phyloP scores from a whole-genome alignment of 2,113 vertebrate genomes.

The Nyctibius bracteatus region DNA sequence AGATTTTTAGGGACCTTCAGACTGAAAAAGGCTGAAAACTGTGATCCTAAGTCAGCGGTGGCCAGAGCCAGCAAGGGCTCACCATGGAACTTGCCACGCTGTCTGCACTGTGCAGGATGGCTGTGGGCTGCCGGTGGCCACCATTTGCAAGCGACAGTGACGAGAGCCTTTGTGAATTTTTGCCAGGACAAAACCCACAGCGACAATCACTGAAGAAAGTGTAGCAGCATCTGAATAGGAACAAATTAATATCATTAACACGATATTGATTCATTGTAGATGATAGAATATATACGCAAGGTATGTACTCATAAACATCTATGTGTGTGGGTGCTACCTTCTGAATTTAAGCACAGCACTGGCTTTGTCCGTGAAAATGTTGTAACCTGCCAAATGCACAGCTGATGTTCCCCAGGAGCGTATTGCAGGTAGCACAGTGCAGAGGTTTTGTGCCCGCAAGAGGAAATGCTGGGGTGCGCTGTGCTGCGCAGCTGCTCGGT shows the following conservation, averaged over 20 bases:
- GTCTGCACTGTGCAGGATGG: fast-evolving
- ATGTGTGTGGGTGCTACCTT: neutral
- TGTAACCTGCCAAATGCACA: neutral
- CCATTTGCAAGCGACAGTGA: too few relatives aligned
- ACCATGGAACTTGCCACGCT: fast-evolving
- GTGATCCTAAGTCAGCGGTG: neutral
- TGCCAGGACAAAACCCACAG: neutral
- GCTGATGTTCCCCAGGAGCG: too few relatives aligned
- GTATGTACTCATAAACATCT: too few relatives aligned
- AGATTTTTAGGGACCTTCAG: neutral
- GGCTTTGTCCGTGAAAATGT: too few relatives aligned
- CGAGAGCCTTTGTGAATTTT: neutral
- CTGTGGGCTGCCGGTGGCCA: too few relatives aligned
- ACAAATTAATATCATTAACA: neutral
- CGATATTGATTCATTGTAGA: too few relatives aligned
- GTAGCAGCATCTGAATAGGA: neutral
- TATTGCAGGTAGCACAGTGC: neutral
- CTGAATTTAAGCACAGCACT: neutral
- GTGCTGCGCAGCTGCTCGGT: too few relatives aligned
- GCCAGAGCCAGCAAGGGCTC: too few relatives aligned
- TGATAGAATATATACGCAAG: too few relatives aligned
- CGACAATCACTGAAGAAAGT: neutral
- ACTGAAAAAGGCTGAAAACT: neutral
- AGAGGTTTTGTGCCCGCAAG: neutral
- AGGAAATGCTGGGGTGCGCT: too few relatives aligned